These are phyloP conservation scores for Spilosoma lubricipeda DNA, from an alignment of 2,888 invertebrate species.

Conservation along the genomic window DNA sequence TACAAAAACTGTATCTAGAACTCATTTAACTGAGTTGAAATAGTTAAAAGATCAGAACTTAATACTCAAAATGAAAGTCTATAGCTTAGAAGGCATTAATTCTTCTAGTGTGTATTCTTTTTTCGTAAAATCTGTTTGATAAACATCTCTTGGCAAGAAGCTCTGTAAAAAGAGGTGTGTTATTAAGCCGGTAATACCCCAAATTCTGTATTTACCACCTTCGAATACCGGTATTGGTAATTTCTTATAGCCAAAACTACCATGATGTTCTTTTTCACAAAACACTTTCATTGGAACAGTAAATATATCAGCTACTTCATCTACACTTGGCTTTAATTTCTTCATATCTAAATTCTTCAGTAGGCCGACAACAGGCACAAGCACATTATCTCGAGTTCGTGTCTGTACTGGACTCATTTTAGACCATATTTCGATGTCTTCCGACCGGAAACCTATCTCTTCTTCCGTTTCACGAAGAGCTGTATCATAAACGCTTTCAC, in stretches of 20 bases:
- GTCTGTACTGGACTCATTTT: constrained; percentile 67
- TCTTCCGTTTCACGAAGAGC: constrained; percentile 96
- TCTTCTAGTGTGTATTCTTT: constrained; percentile 65
- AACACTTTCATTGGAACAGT: constrained; percentile 89
- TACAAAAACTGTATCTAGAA: no score
- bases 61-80: neutral
- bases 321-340: constrained; percentile 86
- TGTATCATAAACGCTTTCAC: constrained; percentile 88
- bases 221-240: constrained; percentile 84
- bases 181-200: constrained; percentile 93
- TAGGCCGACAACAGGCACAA: constrained; percentile 90
- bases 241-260: constrained; percentile 88
- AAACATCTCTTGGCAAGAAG: constrained; percentile 67
- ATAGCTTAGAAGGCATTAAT: constrained; percentile 55
- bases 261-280: constrained; percentile 86
- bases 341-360: constrained; percentile 80
- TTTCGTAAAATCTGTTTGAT: constrained; percentile 65
- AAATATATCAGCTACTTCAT: constrained; percentile 94
- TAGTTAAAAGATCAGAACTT: neutral
- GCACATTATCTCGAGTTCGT: constrained; percentile 80
- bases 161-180: constrained; percentile 88
- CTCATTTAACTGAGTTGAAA: no score
- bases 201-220: constrained; percentile 87
- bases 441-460: constrained; percentile 90
- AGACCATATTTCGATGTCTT: constrained; percentile 90